These are phyloP conservation scores for Lycaon pictus DNA, from an alignment of 2,113 vertebrate genomes.

Conservation along the genomic window DNA sequence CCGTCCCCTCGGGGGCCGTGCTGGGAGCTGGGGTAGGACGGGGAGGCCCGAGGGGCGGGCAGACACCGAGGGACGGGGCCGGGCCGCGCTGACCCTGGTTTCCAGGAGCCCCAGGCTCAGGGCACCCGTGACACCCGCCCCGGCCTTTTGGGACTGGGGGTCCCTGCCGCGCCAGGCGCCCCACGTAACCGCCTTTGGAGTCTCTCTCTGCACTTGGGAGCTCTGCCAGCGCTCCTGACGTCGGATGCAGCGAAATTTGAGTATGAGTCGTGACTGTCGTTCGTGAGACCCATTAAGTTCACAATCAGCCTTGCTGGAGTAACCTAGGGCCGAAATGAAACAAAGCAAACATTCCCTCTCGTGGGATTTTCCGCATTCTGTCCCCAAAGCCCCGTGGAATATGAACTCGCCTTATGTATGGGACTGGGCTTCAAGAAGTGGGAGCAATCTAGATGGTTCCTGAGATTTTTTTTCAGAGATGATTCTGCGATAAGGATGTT, in stretches of 20 bases:
- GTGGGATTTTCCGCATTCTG: not conserved
- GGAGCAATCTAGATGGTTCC: not conserved
- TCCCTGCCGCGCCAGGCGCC: too few relatives aligned
- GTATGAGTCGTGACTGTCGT: not conserved
- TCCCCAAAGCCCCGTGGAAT: not conserved
- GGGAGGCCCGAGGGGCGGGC: too few relatives aligned
- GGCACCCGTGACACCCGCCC: too few relatives aligned
- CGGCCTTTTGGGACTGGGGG: too few relatives aligned
- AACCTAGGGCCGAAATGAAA: not conserved
- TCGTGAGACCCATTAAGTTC: not conserved
- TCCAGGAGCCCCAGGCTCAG: too few relatives aligned
- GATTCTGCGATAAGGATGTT: constrained; percentile 55
- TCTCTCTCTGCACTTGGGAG: not conserved
- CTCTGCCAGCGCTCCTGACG: not conserved
- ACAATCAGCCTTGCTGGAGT: not conserved
- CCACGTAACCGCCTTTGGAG: not conserved
- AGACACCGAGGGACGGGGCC: too few relatives aligned
- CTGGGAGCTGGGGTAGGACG: too few relatives aligned
- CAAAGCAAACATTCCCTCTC: not conserved
- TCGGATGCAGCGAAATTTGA: not conserved
- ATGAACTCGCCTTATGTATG: not conserved
- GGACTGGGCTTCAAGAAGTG: not conserved
- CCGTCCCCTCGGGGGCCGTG: too few relatives aligned
- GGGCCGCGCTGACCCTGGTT: too few relatives aligned
- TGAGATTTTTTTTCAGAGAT: constrained; percentile 2